Percentiles rank a stretch among this genome's conserved stretches.
Evolutionary conservation across 2,113 vertebrate species (phyloP).

Genomic region (Laticauda laticaudata): DNA sequence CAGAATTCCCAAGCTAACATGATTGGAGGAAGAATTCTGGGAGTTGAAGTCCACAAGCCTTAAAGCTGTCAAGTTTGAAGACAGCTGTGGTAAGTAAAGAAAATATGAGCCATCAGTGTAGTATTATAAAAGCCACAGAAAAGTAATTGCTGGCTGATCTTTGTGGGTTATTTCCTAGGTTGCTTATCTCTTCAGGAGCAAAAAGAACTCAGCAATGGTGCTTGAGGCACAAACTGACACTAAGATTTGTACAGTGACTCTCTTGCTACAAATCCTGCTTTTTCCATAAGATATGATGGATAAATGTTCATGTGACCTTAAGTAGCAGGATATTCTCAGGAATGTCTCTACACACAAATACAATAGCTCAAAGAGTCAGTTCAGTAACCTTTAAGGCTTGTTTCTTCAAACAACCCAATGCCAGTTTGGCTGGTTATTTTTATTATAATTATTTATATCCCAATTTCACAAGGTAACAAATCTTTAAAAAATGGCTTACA

Average conservation of each 20-base stretch:
- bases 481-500: neutral
- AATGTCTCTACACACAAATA: neutral
- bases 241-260: neutral
- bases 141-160: neutral
- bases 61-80: no score
- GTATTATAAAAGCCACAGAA: conserved; percentile 23
- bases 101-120: neutral
- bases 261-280: neutral
- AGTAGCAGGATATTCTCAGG: neutral
- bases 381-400: fast-evolving
- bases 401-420: neutral
- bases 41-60: no score
- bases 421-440: neutral
- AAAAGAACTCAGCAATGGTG: conserved; percentile 12
- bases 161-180: conserved; percentile 6
- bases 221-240: neutral
- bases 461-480: neutral
- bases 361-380: neutral
- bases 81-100: neutral
- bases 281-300: fast-evolving
- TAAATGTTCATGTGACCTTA: neutral
- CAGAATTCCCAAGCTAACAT: no score
- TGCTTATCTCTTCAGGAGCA: neutral
- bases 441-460: neutral
- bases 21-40: no score